Conservation (phyloP, 2,888 invertebrate species). For the Synanthedon formicaeformis region DNA sequence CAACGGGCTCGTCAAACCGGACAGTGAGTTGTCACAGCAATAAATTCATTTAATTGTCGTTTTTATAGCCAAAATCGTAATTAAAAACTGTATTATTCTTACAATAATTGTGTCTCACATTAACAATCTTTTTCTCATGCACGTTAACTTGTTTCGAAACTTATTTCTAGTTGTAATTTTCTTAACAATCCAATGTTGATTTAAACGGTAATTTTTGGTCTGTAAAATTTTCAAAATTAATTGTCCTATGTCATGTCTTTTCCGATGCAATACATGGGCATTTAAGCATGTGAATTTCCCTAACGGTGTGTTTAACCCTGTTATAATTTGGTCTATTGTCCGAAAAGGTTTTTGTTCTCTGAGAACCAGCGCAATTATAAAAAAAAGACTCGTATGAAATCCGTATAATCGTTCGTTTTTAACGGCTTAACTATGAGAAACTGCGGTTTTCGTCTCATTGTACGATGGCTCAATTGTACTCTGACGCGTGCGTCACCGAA, state of each 20-base stretch:
- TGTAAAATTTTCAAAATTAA: constrained; percentile 38
- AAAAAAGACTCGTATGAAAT: constrained; percentile 48
- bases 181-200: constrained; percentile 21
- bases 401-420: constrained; percentile 63
- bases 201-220: constrained; percentile 14
- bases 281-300: constrained; percentile 63
- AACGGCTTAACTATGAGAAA: constrained; percentile 68
- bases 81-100: constrained; percentile 2
- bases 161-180: constrained; percentile 14
- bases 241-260: constrained; percentile 54
- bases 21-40: constrained; percentile 14
- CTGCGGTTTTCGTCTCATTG: constrained; percentile 55
- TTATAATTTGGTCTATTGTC: constrained; percentile 68
- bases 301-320: constrained; percentile 53
- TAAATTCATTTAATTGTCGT: constrained; percentile 17
- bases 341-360: constrained; percentile 61
- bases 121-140: no score
- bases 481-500: neutral
- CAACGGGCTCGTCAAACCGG: neutral
- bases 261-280: constrained; percentile 39
- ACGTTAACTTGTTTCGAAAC: no score
- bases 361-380: constrained; percentile 67
- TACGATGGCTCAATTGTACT: constrained; percentile 14
- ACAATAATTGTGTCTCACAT: no score
- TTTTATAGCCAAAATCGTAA: constrained; percentile 22